Percentiles rank a stretch among this genome's conserved stretches.
Conservation (phyloP, 2,888 invertebrate species). For the Hoplodrina ambigua region DNA sequence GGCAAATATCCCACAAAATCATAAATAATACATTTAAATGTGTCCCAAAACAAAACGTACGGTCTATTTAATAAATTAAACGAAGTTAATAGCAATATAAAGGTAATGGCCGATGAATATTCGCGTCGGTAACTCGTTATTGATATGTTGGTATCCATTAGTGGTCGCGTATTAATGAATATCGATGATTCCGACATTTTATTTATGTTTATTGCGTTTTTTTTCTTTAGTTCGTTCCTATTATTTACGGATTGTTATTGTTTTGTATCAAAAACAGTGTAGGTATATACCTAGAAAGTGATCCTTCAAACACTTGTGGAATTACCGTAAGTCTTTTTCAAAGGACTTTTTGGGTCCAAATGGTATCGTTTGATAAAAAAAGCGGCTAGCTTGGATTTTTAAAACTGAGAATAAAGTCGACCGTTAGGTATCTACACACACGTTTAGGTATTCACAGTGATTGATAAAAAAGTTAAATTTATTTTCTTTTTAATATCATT, state of each 20-base stretch:
- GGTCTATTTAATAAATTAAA: slow-evolving; percentile 39
- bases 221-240: neutral
- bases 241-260: neutral
- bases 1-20: neutral
- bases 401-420: neutral
- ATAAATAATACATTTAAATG: slow-evolving; percentile 32
- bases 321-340: neutral
- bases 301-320: slow-evolving; percentile 1
- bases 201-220: slow-evolving; percentile 11
- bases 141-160: slow-evolving; percentile 62
- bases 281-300: neutral
- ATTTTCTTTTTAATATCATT: slow-evolving; percentile 13
- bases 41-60: slow-evolving; percentile 23
- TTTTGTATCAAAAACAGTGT: neutral
- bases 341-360: neutral
- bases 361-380: neutral
- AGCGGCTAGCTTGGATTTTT: neutral
- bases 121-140: slow-evolving; percentile 55
- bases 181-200: slow-evolving; percentile 45
- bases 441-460: slow-evolving; percentile 8
- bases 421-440: too few species aligned
- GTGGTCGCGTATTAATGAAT: slow-evolving; percentile 51
- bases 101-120: slow-evolving; percentile 58
- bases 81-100: slow-evolving; percentile 35
- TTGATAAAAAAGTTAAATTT: slow-evolving; percentile 21